A percentile compares a stretch with the other conserved stretches of the same genome.
Conservation (phyloP, 1,140 invertebrate genomes). For the Drosophila watanabei region DNA sequence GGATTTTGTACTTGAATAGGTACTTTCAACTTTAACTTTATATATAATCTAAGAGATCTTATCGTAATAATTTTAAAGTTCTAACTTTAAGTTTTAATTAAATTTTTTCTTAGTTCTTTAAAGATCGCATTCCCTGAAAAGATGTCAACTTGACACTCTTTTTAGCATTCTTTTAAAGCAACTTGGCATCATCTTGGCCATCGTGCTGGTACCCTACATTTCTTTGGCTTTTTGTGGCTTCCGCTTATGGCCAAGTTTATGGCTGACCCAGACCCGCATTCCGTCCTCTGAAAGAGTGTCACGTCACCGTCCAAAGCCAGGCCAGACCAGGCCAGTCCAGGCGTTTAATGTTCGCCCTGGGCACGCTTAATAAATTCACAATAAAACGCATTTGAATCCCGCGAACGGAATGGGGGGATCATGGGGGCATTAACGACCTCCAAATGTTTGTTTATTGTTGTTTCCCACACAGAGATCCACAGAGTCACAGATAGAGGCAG, state of each 20-base stretch:
- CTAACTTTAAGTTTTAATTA: too few species aligned
- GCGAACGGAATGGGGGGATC: conserved; percentile 31
- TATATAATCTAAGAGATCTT: neutral
- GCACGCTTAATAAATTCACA: conserved; percentile 82
- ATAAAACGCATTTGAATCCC: conserved; percentile 79
- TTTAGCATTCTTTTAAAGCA: neutral
- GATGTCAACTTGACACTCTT: conserved; percentile 1
- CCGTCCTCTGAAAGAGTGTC: conserved; percentile 4
- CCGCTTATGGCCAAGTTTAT: conserved; percentile 69
- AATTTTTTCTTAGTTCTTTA: too few species aligned
- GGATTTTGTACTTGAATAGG: neutral
- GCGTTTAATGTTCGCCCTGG: conserved; percentile 74
- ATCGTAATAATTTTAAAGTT: neutral
- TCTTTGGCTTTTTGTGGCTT: conserved; percentile 25
- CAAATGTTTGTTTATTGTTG: conserved; percentile 40
- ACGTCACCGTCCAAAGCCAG: conserved; percentile 40
- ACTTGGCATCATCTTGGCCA: conserved; percentile 7
- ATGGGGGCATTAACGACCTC: conserved; percentile 36
- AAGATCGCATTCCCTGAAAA: neutral
- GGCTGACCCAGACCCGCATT: conserved; percentile 42
- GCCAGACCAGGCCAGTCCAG: conserved; percentile 21
- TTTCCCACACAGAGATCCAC: conserved; percentile 3
- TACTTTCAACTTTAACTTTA: neutral
- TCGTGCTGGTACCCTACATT: conserved; percentile 25
- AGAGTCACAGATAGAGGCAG: neutral